Evolutionary conservation across 2,888 invertebrate species (phyloP).

Genomic region (Noctua janthina): DNA sequence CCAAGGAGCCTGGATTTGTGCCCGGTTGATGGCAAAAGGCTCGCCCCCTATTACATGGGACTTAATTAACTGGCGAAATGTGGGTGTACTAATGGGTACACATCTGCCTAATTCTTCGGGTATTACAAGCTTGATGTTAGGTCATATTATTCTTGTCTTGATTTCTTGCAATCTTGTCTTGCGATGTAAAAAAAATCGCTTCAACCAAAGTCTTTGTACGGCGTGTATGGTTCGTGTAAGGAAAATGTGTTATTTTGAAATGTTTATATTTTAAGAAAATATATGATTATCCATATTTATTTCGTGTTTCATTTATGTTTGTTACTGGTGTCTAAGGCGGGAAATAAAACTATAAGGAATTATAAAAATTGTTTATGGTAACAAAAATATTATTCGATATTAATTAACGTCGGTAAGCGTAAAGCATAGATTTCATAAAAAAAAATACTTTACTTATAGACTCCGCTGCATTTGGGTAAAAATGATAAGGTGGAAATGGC

Average conservation of each 20-base stretch:
- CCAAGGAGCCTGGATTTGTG: too few relatives aligned
- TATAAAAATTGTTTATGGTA: background rate
- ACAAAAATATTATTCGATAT: constrained; percentile 3
- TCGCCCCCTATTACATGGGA: too few relatives aligned
- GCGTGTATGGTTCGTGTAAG: constrained; percentile 51
- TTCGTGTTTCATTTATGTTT: constrained; percentile 45
- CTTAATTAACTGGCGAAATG: too few relatives aligned
- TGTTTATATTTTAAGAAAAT: constrained; percentile 68
- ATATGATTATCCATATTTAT: constrained; percentile 62
- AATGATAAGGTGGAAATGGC: background rate
- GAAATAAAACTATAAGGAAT: constrained; percentile 5
- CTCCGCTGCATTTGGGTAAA: background rate
- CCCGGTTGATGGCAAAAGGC: too few relatives aligned
- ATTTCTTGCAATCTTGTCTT: constrained; percentile 42
- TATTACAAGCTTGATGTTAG: too few relatives aligned
- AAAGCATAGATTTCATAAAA: background rate
- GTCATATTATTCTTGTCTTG: background rate
- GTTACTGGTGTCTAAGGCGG: background rate
- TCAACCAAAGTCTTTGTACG: constrained; percentile 60
- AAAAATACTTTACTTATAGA: background rate
- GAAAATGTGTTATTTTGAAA: constrained; percentile 64
- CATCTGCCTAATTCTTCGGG: too few relatives aligned
- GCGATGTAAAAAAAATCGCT: constrained; percentile 23
- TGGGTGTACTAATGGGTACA: too few relatives aligned
- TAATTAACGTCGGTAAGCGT: background rate